These are phyloP conservation scores for Leucophenga varia DNA, from an alignment of 1,140 invertebrate species.

Conservation along the genomic window DNA sequence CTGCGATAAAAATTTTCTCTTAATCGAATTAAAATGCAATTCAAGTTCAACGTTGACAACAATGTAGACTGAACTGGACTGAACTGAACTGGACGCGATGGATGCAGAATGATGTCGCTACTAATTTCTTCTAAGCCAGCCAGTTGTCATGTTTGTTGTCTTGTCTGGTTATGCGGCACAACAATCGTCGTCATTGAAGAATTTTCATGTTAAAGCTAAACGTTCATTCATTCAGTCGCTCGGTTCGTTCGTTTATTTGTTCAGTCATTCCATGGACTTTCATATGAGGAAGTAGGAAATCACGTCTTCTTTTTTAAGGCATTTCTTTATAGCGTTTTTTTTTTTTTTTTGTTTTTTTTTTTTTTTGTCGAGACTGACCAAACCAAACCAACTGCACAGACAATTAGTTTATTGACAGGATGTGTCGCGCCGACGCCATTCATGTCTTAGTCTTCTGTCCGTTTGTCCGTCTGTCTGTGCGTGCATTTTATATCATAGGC, in stretches of 20 bases:
- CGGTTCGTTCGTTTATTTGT: neutral
- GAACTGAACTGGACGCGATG: neutral
- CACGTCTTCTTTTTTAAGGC: too few species aligned
- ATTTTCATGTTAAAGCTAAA: neutral
- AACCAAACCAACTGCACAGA: too few species aligned
- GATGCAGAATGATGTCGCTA: neutral
- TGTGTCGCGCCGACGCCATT: too few species aligned
- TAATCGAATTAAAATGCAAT: neutral
- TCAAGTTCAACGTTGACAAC: neutral
- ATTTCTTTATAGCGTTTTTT: constrained; percentile 34
- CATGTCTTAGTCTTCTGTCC: too few species aligned
- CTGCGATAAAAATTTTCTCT: constrained; percentile 23
- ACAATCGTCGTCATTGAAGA: neutral
- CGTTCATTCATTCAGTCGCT: neutral
- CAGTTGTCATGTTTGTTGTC: neutral
- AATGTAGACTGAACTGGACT: neutral
- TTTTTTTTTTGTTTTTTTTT: neutral
- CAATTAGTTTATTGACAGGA: too few species aligned
- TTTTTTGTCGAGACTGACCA: too few species aligned
- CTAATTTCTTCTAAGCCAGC: neutral
- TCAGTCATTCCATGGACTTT: too few species aligned
- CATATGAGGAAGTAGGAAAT: constrained; percentile 47
- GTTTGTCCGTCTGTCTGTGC: too few species aligned
- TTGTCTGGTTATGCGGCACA: neutral
- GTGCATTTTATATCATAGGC: too few species aligned